Evolutionary conservation across 2,797 vertebrate genomes (phyloP), one percentile per base, ranked within the genome.

Genomic region (Falco naumanni): DNA sequence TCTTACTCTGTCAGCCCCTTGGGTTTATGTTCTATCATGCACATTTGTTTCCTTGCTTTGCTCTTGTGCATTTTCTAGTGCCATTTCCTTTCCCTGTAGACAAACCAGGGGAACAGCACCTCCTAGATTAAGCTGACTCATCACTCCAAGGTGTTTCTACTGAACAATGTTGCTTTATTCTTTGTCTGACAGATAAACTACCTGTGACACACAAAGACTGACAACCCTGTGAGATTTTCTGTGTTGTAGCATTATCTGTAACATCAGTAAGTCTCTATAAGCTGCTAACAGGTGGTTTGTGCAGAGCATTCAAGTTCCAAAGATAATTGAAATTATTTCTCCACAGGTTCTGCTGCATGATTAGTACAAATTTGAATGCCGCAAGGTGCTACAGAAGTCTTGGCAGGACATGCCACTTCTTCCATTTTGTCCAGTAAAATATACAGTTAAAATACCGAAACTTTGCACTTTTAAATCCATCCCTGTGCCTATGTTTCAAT

Each of bases 91-190:
- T 85, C 78, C 41, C 37, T 68, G 14, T 16, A 85, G 61, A 83
- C 68, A 85, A 94, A 92, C 5, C 16, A 57, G 21, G 16, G 53
- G 48, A 91, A n/a, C 13, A 87, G 16, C 47, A 75, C 69, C 74
- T 60, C 63, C 21, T 63, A 48, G 31, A 77, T 84, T 68, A 83
- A 89, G 69, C 82, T 91, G 84, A 94, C 31, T 71, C 87, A 89
- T 87, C 93, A 85, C 57, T 92, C 90, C 39, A 69, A 86, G 70
- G 29, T 94, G 37, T 91, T 91, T 80, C 84, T 89, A 65, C 61
- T 74, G 79, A 89, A 85, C 28, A 89, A 37, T 34, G 25, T 54
- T 85, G 13, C 31, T 33, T 87, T 94, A 89, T 95, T 96, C 56
- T 89, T 88, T 81, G 33, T 71, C 69, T 93, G 87, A 68, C 80